Base-by-base conservation (phyloP, 2,888 invertebrate species). In the Diarsia dahlii region DNA sequence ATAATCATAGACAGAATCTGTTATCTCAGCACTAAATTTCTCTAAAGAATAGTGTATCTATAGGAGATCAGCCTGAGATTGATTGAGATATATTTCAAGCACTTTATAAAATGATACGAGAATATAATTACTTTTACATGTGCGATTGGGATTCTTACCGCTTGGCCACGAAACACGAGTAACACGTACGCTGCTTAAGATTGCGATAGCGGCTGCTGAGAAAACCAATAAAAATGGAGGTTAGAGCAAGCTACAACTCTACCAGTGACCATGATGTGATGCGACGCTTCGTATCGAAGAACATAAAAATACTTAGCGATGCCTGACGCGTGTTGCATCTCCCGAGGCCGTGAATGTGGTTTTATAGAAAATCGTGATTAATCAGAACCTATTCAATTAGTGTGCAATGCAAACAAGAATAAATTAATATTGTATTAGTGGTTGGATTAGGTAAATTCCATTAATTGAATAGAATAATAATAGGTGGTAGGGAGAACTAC, bases 321-420 rank as follows among this genome's bases (percentile, higher is more conserved):
- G 18, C 28, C 28, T 3, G 1, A 60, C 3, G 34, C 39, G 3
- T 12, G 13, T 63, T n/a, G 63, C 63, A 45, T 60, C 60, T 34
- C 9, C 58, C n/a, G 63, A 45, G n/a, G 39, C n/a, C n/a, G 63
- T 45, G 63, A n/a, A 63, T 45, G n/a, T 0, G 0, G 3, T 45
- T 3, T 23, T 23, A 58, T 18, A 28, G 9, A 50, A 13, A 23
- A 48, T 23, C 0, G 6, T n/a, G 0, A 39, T 63, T 67, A 63
- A 54, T 69, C 20, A 52, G 20, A 65, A 28, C 6, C 50, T 28
- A 52, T 58, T 52, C 34, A 71, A 78, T 64, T 58, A 77, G 48
- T 56, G 39, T n/a, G 15, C 48, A 15, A 2, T 20, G 34, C 13
- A 39, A 77, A 76, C 48, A 46, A 13, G 18, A 54, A 28, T 54